Conservation (phyloP, 2,888 invertebrate species). For the Gisinianus flammeolus region DNA sequence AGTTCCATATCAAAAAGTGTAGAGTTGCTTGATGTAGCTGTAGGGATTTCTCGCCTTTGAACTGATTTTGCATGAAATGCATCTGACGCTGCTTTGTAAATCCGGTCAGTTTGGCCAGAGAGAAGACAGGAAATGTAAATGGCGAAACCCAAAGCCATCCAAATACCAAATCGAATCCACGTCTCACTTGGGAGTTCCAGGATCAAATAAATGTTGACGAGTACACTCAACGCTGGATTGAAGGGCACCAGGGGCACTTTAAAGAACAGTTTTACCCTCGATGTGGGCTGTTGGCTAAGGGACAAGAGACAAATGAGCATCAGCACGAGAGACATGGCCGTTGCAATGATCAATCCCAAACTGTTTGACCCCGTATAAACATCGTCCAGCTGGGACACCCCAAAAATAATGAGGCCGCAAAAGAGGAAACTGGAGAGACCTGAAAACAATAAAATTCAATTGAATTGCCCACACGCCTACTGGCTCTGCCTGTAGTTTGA, state of each 20-base stretch:
- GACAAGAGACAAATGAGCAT: constrained; percentile 44
- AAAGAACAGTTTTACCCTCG: constrained; percentile 49
- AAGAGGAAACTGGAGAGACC: constrained; percentile 46
- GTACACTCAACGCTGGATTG: constrained; percentile 63
- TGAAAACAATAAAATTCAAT: constrained; percentile 16
- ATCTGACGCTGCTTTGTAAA: constrained; percentile 38
- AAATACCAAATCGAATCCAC: constrained; percentile 65
- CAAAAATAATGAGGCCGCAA: constrained; percentile 49
- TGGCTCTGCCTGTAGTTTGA: too few species aligned
- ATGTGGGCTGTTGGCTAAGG: constrained; percentile 49
- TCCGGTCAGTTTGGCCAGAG: constrained; percentile 50
- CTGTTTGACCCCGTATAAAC: neutral
- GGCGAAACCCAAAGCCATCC: constrained; percentile 61
- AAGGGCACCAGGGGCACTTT: constrained; percentile 64
- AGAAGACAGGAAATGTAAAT: constrained; percentile 52
- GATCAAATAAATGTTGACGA: constrained; percentile 65
- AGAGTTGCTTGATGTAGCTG: neutral
- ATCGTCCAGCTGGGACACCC: constrained; percentile 38
- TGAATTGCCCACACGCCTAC: neutral
- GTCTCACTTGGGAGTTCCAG: constrained; percentile 62
- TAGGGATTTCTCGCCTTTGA: neutral
- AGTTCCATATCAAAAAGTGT: too few species aligned
- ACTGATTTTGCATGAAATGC: constrained; percentile 13
- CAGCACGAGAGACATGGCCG: neutral
- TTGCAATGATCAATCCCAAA: neutral